Conservation (phyloP, 1,140 invertebrate species). For the Drosophila sproati region DNA sequence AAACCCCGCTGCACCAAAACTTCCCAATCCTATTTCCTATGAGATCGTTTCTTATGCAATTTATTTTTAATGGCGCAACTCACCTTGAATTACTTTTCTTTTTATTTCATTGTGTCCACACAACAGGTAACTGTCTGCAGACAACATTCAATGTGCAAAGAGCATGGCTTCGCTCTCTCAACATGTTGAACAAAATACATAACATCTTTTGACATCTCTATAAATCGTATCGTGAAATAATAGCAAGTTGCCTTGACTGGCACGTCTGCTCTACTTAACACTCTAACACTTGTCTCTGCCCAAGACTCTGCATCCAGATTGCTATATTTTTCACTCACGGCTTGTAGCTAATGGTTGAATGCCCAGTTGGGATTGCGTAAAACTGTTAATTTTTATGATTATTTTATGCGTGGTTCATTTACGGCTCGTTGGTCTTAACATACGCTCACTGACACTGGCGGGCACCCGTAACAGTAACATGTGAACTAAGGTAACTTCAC, state of each 20-base stretch:
- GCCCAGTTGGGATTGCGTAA: constrained; percentile 61
- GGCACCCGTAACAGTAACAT: constrained; percentile 14
- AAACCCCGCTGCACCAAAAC: not conserved
- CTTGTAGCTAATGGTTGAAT: constrained; percentile 30
- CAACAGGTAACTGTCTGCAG: constrained; percentile 36
- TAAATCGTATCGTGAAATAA: constrained; percentile 39
- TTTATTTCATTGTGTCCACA: constrained; percentile 22
- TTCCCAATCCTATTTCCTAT: constrained; percentile 2
- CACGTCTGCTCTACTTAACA: constrained; percentile 71
- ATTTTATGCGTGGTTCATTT: constrained; percentile 72
- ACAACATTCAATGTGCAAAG: constrained; percentile 58
- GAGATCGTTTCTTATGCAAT: constrained; percentile 2
- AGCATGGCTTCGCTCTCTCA: constrained; percentile 32
- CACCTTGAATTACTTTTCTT: constrained; percentile 61
- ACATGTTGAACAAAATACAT: constrained; percentile 48
- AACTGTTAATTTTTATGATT: constrained; percentile 68
- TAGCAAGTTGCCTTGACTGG: constrained; percentile 38
- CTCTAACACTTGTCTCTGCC: constrained; percentile 54
- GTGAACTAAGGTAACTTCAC: constrained; percentile 9
- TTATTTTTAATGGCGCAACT: constrained; percentile 36
- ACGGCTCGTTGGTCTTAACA: constrained; percentile 53
- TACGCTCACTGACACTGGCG: constrained; percentile 10
- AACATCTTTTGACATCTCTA: constrained; percentile 51
- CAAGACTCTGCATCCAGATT: constrained; percentile 25
- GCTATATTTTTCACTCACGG: constrained; percentile 51